Conservation (phyloP, 2,888 invertebrate species). For the Ceriagrion tenellum region DNA sequence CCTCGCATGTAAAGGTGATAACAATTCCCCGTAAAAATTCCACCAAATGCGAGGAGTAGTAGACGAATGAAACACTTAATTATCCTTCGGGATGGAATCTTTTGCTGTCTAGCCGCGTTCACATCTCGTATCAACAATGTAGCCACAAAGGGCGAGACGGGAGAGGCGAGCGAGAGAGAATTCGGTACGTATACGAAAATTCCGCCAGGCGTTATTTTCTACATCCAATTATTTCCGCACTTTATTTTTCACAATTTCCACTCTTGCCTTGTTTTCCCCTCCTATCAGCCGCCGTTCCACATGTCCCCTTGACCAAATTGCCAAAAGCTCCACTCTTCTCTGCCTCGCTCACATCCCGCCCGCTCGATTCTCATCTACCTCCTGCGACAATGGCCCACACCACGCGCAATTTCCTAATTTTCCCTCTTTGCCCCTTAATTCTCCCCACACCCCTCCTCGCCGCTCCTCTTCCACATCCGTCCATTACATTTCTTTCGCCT, state of each 20-base stretch:
- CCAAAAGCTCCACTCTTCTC: neutral
- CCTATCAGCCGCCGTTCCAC: neutral
- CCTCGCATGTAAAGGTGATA: too few species aligned
- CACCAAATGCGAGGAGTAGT: too few species aligned
- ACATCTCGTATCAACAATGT: too few species aligned
- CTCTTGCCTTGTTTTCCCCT: neutral
- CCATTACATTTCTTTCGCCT: neutral
- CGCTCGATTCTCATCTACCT: neutral
- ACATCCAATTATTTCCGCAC: neutral
- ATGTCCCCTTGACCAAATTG: constrained; percentile 10
- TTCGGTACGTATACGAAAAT: neutral
- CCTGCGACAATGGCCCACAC: constrained; percentile 12
- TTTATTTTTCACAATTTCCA: neutral
- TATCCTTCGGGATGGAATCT: too few species aligned
- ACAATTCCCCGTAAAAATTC: too few species aligned
- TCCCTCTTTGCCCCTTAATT: neutral
- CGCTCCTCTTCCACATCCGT: neutral
- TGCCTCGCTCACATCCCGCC: neutral
- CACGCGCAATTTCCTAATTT: constrained; percentile 30
- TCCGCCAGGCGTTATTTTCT: neutral
- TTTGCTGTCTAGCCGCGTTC: too few species aligned
- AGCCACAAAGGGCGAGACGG: too few species aligned
- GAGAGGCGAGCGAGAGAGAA: too few species aligned
- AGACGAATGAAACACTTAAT: too few species aligned
- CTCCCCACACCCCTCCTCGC: neutral